phyloP scores from a whole-genome alignment of 2,888 invertebrate genomes.

The Cetonia aurata region DNA sequence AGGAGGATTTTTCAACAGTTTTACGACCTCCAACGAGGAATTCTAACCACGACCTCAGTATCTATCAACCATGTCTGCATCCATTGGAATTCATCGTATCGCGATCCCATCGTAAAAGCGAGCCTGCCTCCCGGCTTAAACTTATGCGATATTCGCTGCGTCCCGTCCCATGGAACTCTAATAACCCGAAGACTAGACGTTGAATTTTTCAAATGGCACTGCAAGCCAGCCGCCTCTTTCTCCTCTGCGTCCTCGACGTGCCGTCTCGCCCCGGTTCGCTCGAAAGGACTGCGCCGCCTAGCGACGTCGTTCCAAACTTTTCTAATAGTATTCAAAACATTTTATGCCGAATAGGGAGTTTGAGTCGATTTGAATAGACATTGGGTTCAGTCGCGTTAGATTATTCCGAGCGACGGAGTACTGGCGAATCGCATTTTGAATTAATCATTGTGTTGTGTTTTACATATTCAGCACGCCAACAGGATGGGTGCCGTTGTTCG shows the following conservation, averaged over 20 bases:
- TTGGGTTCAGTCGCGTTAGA: conserved; percentile 49
- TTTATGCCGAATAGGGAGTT: conserved; percentile 48
- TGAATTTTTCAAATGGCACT: conserved; percentile 27
- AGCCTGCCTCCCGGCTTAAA: conserved; percentile 12
- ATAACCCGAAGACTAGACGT: conserved; percentile 15
- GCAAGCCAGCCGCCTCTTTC: background rate
- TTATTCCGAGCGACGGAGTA: conserved; percentile 48
- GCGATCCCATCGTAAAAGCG: conserved; percentile 30
- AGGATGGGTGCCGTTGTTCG: too few species aligned
- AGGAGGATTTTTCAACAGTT: too few species aligned
- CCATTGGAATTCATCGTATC: conserved; percentile 26
- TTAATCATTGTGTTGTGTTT: conserved; percentile 43
- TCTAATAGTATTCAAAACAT: conserved; percentile 49
- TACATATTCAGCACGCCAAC: too few species aligned
- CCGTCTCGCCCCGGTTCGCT: too few species aligned
- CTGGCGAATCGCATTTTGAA: conserved; percentile 49
- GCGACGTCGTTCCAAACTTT: conserved; percentile 34
- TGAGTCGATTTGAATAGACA: conserved; percentile 48
- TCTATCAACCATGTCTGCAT: conserved; percentile 7
- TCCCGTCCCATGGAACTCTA: conserved; percentile 23
- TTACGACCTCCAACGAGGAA: background rate
- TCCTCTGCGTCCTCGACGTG: background rate
- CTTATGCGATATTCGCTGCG: conserved; percentile 25
- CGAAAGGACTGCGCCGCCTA: too few species aligned
- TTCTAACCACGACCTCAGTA: conserved; percentile 18